phyloP scores from a whole-genome alignment of 2,888 invertebrate species.

The Abscondita cerata region DNA sequence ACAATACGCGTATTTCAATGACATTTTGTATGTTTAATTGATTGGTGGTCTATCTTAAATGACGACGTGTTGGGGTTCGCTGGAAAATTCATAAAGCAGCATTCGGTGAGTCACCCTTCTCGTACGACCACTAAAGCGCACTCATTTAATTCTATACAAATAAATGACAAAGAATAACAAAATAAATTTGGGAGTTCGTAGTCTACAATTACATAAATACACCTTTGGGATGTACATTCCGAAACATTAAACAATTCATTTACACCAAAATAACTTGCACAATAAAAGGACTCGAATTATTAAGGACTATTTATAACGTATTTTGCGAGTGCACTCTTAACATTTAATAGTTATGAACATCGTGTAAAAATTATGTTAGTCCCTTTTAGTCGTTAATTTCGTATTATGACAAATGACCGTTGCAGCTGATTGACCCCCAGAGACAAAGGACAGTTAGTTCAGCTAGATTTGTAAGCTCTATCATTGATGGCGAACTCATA shows the following conservation, averaged over 20 bases:
- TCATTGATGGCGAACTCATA: no score
- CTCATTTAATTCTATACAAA: conserved; percentile 39
- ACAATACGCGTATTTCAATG: neutral
- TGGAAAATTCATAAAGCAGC: conserved; percentile 36
- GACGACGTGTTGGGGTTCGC: conserved; percentile 26
- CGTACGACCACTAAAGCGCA: conserved; percentile 33
- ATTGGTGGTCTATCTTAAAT: neutral
- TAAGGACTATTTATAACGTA: conserved; percentile 5
- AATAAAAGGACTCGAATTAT: conserved; percentile 1
- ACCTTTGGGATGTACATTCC: conserved; percentile 44
- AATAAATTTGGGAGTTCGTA: conserved; percentile 35
- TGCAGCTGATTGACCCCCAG: no score
- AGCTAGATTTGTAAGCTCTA: no score
- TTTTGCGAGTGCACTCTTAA: no score
- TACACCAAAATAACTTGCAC: conserved; percentile 1
- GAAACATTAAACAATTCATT: conserved; percentile 43
- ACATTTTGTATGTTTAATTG: conserved; percentile 8
- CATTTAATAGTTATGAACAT: no score
- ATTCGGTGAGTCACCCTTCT: conserved; percentile 42
- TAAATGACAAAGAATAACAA: conserved; percentile 39
- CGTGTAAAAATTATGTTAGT: no score
- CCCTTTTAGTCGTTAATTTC: no score
- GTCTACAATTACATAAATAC: conserved; percentile 40
- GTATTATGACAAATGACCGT: no score
- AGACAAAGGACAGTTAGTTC: no score